Evolutionary conservation across 1,140 invertebrate genomes (phyloP), one percentile per base, ranked within the genome.

Genomic region (Bombus soroeensis): DNA sequence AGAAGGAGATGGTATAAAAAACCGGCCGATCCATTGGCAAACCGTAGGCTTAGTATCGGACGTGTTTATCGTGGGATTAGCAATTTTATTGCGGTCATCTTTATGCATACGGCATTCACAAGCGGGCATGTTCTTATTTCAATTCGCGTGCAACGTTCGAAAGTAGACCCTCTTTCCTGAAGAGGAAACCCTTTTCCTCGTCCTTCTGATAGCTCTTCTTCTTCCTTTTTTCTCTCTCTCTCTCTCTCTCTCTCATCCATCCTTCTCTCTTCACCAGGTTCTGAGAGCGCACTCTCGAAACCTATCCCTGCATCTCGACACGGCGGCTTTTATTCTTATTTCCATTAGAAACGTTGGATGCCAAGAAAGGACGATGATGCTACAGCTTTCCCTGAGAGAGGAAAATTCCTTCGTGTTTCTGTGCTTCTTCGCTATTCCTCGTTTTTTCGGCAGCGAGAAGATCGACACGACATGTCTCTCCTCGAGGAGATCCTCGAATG

Each of bases 51-150:
- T 87, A 83, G 71, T 59, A 66, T 86, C 34, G 79, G 86, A 90
- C 77, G 85, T 90, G 89, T 90, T 90, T 90, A 90, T 89, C 82
- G 82, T 59, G 25, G 86, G 88, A 90, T 90, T 90, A 88, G 86
- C 81, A 83, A 90, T 88, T 90, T 88, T 90, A 90, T 90, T 81
- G 80, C 72, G 57, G 73, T 66, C 83, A 81, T 83, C 77, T 86
- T 88, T 76, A 70, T 85, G 62, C 71, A 71, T 47, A 83, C 77
- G 41, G 57, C 70, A 37, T 78, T 43, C 59, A 32, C 0, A 32
- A 32, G 37, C 39, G 18, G 12, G 2, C 39, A 72, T 28, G 22
- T 70, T 85, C 47, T 77, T 75, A 72, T 74, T 85, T 62, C 70
- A 68, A 84, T 81, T 76, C 82, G 32, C n/a, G 39, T 34, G 59